phyloP scores from a whole-genome alignment of 2,113 vertebrate genomes.

The Leptosomus discolor region DNA sequence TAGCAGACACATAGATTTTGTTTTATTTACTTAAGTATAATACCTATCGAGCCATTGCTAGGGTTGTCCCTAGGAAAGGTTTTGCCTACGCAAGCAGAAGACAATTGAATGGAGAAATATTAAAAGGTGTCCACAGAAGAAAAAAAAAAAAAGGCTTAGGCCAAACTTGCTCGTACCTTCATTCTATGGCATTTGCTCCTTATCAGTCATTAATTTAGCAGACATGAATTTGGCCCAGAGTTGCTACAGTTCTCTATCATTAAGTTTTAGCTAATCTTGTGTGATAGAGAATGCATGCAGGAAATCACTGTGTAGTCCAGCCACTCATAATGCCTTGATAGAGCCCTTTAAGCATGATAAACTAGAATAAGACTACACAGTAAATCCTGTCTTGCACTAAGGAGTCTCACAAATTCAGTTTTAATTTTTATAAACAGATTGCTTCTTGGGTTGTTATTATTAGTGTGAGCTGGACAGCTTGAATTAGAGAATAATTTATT shows the following conservation, averaged over 20 bases:
- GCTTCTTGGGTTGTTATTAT: constrained; percentile 77
- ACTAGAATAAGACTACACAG: constrained; percentile 19
- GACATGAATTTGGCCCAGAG: neutral
- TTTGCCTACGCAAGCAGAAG: neutral
- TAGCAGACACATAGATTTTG: neutral
- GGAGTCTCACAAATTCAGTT: constrained; percentile 65
- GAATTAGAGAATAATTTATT: constrained; percentile 83
- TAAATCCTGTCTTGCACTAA: constrained; percentile 43
- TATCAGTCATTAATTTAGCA: neutral
- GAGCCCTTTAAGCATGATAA: constrained; percentile 18
- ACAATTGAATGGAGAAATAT: neutral
- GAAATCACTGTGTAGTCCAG: neutral
- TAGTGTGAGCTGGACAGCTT: constrained; percentile 83
- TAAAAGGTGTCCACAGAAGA: neutral
- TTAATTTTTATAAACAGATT: constrained; percentile 72
- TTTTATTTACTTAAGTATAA: too few species aligned
- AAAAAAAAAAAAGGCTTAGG: neutral
- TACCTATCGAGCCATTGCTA: neutral
- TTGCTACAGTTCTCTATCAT: neutral
- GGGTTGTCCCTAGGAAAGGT: neutral
- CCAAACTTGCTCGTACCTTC: neutral
- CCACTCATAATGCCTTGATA: neutral
- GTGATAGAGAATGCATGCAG: neutral
- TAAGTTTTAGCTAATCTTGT: neutral
- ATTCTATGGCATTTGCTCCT: neutral